phyloP scores from a whole-genome alignment of 1,140 invertebrate genomes.

The Habropoda laboriosa region DNA sequence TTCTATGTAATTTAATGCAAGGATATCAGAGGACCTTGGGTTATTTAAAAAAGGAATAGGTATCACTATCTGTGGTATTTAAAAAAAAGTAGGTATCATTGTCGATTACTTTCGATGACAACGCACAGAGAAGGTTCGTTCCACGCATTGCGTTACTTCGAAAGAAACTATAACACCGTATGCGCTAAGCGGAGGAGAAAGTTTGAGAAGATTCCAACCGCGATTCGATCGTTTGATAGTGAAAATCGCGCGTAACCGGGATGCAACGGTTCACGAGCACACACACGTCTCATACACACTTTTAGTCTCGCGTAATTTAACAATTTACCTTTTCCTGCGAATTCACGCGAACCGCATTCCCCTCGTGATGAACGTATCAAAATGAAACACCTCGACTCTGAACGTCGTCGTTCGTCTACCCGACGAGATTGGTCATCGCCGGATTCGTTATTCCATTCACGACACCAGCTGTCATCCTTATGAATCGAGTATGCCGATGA shows the following conservation, averaged over 20 bases:
- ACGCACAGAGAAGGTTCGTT: background rate
- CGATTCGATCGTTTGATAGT: background rate
- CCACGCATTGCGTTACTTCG: background rate
- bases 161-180: background rate
- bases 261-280: background rate
- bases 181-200: slow-evolving; percentile 5
- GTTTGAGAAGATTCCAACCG: background rate
- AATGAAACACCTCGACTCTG: no score
- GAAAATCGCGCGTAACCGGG: background rate
- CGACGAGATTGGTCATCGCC: background rate
- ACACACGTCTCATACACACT: no score
- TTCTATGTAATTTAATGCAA: no score
- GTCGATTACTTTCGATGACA: background rate
- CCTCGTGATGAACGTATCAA: no score
- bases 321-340: no score
- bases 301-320: background rate
- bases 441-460: slow-evolving; percentile 27
- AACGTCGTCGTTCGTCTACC: no score
- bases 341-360: no score
- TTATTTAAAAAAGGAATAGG: no score
- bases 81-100: no score
- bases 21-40: no score
- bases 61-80: no score
- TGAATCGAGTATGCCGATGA: slow-evolving; percentile 41
- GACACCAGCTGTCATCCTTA: slow-evolving; percentile 29